Evolutionary conservation across 2,888 invertebrate genomes (phyloP), one percentile per base, ranked within the genome.

Genomic region (Apotomis turbidana): DNA sequence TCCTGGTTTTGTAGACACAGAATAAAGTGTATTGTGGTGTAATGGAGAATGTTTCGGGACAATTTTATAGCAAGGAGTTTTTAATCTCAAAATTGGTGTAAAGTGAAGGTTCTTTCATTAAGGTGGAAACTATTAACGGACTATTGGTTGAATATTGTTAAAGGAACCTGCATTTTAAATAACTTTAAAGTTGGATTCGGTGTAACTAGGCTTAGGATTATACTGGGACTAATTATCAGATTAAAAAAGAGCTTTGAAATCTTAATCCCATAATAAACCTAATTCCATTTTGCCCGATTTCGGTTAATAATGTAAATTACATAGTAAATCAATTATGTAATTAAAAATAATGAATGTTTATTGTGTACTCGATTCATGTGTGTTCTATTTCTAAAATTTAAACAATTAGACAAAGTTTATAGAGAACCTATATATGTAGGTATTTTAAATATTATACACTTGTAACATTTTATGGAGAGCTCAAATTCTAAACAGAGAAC

Each of bases 401-500:
- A 60, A 41, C 49, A 66, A 55, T 61, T 68, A 71, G 68, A 62
- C 55, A 61, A 57, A 68, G 62, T 71, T 68, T 66, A 71, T 71
- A 71, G 67, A 71, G 57, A 58, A 61, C 71, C 51, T 71, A 71
- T 71, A 51, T 71, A 62, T 68, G 71, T 71, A 71, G 71, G 61
- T 68, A 71, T 68, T 60, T 70, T 75, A 75, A 73, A 77, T 79
- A 75, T 71, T 77, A 76, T 78, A 77, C 71, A 77, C 74, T 78
- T 74, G 68, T 80, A 81, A 81, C 77, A 80, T 77, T 79, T 78
- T 77, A 79, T 81, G 84, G 81, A 82, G 87, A 87, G 86, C 88
- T 89, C 86, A 87, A 71, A 89, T 88, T 89, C 87, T 87, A 87
- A 88, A 87, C 74, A 80, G 78, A 61, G 61, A 41, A 57, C 55